Conservation (phyloP, 2,113 vertebrate species). For the Tinamus guttatus region DNA sequence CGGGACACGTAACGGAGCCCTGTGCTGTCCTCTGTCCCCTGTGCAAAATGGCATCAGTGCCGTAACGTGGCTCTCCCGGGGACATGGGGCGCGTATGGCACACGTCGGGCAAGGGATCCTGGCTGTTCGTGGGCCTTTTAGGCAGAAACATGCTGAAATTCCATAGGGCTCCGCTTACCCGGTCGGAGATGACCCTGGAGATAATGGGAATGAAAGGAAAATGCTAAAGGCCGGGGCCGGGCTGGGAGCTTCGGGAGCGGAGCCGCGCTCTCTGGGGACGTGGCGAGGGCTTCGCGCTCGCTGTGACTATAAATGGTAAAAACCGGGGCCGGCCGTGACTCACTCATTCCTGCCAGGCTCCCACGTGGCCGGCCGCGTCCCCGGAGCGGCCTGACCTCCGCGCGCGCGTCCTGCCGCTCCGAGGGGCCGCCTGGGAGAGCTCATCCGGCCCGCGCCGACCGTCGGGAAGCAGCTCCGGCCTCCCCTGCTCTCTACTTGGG, state of each 20-base stretch:
- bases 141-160: conserved; percentile 3
- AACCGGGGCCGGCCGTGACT: conserved; percentile 30
- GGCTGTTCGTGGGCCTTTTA: background rate
- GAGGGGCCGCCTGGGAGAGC: background rate
- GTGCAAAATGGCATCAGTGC: background rate
- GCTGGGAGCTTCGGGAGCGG: conserved; percentile 42
- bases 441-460: fast-evolving
- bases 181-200: conserved; percentile 44
- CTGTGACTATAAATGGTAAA: conserved; percentile 75
- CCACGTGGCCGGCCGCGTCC: conserved; percentile 6
- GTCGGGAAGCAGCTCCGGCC: background rate
- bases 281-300: background rate
- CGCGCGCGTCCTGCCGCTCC: fast-evolving
- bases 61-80: no score
- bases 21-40: background rate
- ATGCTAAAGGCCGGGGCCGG: conserved; percentile 25
- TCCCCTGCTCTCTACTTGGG: background rate
- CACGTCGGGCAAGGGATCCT: background rate
- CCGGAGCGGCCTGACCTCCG: background rate
- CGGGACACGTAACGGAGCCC: background rate
- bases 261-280: conserved; percentile 51
- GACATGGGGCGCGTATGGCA: no score
- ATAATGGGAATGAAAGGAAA: conserved; percentile 51
- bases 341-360: conserved; percentile 44
- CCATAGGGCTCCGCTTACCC: conserved; percentile 7